phyloP scores from a whole-genome alignment of 2,113 vertebrate species.

The Scolopax mira region DNA sequence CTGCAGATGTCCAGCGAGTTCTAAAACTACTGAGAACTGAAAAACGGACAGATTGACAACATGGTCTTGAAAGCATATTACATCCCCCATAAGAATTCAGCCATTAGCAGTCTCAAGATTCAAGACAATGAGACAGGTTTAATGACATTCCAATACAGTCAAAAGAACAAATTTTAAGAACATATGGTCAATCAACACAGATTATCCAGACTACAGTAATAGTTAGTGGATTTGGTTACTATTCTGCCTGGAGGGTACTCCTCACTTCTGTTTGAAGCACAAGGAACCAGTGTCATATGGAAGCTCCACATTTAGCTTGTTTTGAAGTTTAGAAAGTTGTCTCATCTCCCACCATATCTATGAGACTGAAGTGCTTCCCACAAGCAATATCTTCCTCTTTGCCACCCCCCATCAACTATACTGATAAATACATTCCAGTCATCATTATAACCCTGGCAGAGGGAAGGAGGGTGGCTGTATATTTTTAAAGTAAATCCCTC shows the following conservation, averaged over 20 bases:
- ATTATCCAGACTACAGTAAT: not conserved
- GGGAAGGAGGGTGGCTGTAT: not conserved
- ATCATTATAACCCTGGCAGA: not conserved
- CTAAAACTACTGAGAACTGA: not conserved
- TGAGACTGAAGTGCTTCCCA: not conserved
- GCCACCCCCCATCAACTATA: not conserved
- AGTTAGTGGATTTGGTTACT: not conserved
- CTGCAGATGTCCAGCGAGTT: not conserved
- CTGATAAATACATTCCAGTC: conserved; percentile 9
- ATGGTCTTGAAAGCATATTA: not conserved
- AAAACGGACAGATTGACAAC: not conserved
- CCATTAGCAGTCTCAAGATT: not conserved
- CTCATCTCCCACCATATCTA: not conserved
- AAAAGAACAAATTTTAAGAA: not conserved
- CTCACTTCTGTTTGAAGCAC: not conserved
- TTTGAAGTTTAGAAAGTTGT: not conserved
- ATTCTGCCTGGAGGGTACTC: not conserved
- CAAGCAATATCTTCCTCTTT: not conserved
- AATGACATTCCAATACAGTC: not conserved
- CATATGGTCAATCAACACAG: not conserved
- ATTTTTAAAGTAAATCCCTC: not conserved
- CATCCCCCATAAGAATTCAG: not conserved
- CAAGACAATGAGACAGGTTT: not conserved
- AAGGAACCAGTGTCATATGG: not conserved
- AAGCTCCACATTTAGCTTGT: not conserved